Evolutionary conservation across 2,888 invertebrate species (phyloP).

Genomic region (Limnephilus rhombicus): DNA sequence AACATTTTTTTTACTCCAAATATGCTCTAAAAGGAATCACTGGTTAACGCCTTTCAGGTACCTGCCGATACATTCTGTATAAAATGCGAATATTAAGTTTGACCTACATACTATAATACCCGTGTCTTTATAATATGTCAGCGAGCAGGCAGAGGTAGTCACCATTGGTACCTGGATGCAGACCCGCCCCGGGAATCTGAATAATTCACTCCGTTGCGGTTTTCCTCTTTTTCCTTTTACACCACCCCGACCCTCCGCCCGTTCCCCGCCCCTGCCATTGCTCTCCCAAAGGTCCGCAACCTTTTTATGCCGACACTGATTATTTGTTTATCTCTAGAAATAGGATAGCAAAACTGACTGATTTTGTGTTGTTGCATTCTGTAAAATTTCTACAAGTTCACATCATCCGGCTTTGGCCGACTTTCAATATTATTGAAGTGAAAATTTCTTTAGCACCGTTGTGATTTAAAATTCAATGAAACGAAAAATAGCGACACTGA

Average conservation of each 20-base stretch:
- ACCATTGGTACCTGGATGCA: not conserved
- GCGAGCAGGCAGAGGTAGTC: not conserved
- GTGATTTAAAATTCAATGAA: too few relatives aligned
- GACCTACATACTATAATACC: not conserved
- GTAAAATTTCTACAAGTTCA: too few relatives aligned
- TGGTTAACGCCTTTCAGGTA: not conserved
- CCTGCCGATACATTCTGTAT: not conserved
- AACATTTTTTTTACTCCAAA: too few relatives aligned
- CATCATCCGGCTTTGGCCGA: too few relatives aligned
- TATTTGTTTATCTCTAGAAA: not conserved
- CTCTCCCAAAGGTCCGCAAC: not conserved
- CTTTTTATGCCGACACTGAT: not conserved
- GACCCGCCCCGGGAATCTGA: constrained; percentile 15
- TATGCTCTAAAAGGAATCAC: too few relatives aligned
- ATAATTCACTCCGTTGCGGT: constrained; percentile 38
- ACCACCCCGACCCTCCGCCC: not conserved
- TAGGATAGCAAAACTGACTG: not conserved
- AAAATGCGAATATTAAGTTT: not conserved
- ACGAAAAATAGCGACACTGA: too few relatives aligned
- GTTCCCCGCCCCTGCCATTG: not conserved
- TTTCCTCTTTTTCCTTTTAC: constrained; percentile 36
- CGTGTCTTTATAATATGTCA: not conserved
- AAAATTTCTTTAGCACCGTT: too few relatives aligned
- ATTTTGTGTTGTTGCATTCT: not conserved
- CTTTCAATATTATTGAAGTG: too few relatives aligned